Conservation (phyloP, 2,113 vertebrate genomes). For the Fulica atra region DNA sequence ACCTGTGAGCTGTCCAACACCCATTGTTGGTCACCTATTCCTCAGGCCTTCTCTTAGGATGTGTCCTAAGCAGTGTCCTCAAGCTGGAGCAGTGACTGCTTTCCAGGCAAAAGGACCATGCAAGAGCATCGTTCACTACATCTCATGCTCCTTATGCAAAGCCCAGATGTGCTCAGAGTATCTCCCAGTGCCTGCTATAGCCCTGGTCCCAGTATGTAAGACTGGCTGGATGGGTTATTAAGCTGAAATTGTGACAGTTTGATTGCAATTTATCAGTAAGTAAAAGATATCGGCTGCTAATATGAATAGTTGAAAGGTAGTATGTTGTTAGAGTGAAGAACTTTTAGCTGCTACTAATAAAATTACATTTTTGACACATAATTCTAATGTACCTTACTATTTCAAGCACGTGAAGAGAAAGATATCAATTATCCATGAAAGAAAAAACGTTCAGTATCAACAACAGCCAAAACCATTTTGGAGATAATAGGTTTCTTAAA, state of each 20-base stretch:
- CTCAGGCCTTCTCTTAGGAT: background rate
- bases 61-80: background rate
- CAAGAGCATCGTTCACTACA: rapidly evolving
- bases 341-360: background rate
- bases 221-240: background rate
- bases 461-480: background rate
- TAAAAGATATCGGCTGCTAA: background rate
- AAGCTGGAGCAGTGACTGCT: background rate
- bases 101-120: background rate
- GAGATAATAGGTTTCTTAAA: background rate
- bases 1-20: background rate
- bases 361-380: background rate
- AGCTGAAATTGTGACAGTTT: background rate
- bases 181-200: background rate
- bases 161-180: background rate
- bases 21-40: background rate
- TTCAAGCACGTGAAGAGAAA: background rate
- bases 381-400: background rate
- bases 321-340: background rate
- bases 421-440: background rate
- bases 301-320: background rate
- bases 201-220: background rate
- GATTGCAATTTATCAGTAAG: background rate
- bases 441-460: background rate
- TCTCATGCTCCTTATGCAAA: background rate